Percentiles rank a stretch among this genome's conserved stretches.
These are phyloP conservation scores for Picathartes gymnocephalus DNA, from an alignment of 2,113 vertebrate species.

Conservation along the genomic window DNA sequence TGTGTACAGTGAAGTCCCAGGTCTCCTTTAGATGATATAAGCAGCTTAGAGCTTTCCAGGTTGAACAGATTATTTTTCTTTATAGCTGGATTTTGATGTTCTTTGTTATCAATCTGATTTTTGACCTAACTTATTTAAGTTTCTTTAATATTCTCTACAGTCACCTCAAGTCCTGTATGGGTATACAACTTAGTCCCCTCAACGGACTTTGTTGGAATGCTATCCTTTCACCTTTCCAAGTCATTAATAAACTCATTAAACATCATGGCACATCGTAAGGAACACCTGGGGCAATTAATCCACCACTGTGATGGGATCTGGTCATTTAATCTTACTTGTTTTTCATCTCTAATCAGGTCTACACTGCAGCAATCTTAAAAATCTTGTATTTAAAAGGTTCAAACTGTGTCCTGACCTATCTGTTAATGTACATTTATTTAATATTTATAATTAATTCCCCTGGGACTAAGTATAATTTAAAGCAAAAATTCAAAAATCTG, in stretches of 20 bases:
- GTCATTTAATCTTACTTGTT: not conserved
- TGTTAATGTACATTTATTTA: not conserved
- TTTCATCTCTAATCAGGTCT: not conserved
- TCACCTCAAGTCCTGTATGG: not conserved
- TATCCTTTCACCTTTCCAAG: slow-evolving; percentile 6
- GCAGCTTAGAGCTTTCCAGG: not conserved
- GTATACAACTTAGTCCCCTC: not conserved
- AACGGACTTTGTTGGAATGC: not conserved
- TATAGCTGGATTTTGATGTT: not conserved
- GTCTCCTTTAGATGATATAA: not conserved
- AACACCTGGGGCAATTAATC: slow-evolving; percentile 29
- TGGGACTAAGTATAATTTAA: not conserved
- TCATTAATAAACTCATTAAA: slow-evolving; percentile 33
- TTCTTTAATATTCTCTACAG: not conserved
- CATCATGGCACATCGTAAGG: not conserved
- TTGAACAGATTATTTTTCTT: not conserved
- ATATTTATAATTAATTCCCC: not conserved
- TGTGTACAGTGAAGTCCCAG: not conserved
- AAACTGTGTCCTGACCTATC: not conserved
- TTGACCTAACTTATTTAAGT: not conserved
- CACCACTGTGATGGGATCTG: not conserved
- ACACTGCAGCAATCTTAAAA: slow-evolving; percentile 16
- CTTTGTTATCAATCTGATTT: not conserved
- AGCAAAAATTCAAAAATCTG: not conserved
- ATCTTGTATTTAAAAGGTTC: not conserved